These are phyloP conservation scores for Drosophila mauritiana DNA, from an alignment of 1,140 invertebrate genomes.

Conservation along the genomic window DNA sequence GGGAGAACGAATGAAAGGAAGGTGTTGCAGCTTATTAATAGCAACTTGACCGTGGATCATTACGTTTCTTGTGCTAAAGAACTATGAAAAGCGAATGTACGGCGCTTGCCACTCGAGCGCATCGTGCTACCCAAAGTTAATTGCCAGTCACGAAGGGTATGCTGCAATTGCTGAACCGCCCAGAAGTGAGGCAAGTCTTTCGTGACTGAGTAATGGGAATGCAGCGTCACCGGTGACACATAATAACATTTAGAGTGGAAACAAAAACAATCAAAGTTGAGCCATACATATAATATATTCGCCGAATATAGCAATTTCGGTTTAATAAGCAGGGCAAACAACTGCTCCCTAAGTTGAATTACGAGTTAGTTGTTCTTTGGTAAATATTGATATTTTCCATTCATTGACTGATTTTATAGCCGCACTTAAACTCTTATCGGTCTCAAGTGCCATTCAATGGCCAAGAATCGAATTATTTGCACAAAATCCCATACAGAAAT, in stretches of 20 bases:
- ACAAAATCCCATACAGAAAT: neutral
- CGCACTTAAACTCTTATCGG: neutral
- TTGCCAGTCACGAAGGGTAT: conserved; percentile 43
- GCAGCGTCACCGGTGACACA: conserved; percentile 24
- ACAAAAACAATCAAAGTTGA: neutral
- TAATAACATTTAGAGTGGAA: conserved; percentile 10
- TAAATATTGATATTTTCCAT: conserved; percentile 4
- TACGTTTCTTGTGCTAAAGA: conserved; percentile 4
- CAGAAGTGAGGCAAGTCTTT: conserved; percentile 38
- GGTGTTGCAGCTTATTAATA: too few relatives aligned
- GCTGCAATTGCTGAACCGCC: conserved; percentile 31
- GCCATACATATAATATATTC: neutral
- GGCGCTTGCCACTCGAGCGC: conserved; percentile 31
- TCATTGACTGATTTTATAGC: neutral
- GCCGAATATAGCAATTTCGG: too few relatives aligned
- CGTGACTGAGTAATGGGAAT: conserved; percentile 29
- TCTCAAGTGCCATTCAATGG: conserved; percentile 2
- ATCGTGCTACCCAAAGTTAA: conserved; percentile 30
- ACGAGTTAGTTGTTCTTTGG: neutral
- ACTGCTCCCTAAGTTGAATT: neutral
- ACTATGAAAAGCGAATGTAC: conserved; percentile 12
- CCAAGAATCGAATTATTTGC: neutral
- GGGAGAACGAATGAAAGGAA: too few relatives aligned
- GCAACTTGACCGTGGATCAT: neutral
- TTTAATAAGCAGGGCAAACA: neutral